phyloP scores from a whole-genome alignment of 2,888 invertebrate genomes.

The Rhagophthalmus giganteus region DNA sequence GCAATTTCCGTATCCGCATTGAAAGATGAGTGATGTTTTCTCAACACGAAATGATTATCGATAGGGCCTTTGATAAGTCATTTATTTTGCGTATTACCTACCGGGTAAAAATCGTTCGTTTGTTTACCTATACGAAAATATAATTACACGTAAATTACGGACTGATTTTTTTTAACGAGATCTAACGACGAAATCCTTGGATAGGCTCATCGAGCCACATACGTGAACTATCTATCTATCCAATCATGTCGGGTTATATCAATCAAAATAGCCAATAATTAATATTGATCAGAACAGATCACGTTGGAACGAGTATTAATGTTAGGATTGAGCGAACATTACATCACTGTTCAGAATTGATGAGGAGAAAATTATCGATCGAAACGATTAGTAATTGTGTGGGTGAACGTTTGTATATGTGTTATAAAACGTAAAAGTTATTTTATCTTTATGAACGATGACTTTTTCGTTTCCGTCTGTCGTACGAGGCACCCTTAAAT shows the following conservation, averaged over 20 bases:
- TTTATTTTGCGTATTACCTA: slow-evolving; percentile 47
- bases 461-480: slow-evolving; percentile 4
- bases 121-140: too few species aligned
- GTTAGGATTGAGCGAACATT: slow-evolving; percentile 44
- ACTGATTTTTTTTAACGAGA: too few species aligned
- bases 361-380: slow-evolving; percentile 46
- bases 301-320: slow-evolving; percentile 47
- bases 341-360: slow-evolving; percentile 43
- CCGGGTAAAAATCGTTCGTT: too few species aligned
- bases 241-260: slow-evolving; percentile 38
- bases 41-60: slow-evolving; percentile 56
- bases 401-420: slow-evolving; percentile 32
- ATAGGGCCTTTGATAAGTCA: slow-evolving; percentile 50
- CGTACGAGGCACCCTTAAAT: slow-evolving; percentile 13
- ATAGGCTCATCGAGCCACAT: slow-evolving; percentile 18
- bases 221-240: slow-evolving; percentile 26
- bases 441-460: slow-evolving; percentile 18
- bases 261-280: slow-evolving; percentile 49
- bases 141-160: too few species aligned
- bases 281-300: slow-evolving; percentile 48
- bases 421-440: too few species aligned
- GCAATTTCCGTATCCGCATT: slow-evolving; percentile 55
- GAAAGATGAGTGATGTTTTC: slow-evolving; percentile 54
- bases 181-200: slow-evolving; percentile 22
- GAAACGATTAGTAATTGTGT: slow-evolving; percentile 35